Evolutionary conservation across 2,888 invertebrate genomes (phyloP), one percentile per base, ranked within the genome.

Genomic region (Drosophila fulvimacula): DNA sequence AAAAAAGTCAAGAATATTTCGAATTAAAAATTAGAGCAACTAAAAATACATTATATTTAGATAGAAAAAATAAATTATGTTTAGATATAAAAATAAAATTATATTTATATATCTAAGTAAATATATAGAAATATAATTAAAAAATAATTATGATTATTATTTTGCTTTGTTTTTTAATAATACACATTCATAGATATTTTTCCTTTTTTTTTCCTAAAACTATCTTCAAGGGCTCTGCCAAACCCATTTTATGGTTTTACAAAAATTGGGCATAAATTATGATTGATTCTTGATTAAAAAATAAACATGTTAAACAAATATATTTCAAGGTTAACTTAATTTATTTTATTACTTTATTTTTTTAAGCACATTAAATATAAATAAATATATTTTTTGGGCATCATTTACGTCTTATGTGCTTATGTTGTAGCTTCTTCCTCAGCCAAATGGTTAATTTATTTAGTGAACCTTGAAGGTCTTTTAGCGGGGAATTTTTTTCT

Each of bases 391-490:
- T 19, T 41, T n/a, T 5, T n/a, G 64, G 17, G 5, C 19, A 55
- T 51, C 60, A 55, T 55, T 77, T 59, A 53, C 53, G 56, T 11
- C 34, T 59, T 53, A 30, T 38, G 34, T 15, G 56, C 44, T 66
- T 55, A 67, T 19, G 56, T 41, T 34, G 10, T 15, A 6, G 27
- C 10, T 38, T 21, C 11, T 41, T 39, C 57, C 63, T 72, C 42
- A 24, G 41, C 30, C 58, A 63, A 59, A 68, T 79, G 63, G 60
- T 51, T 75, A 49, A 66, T 68, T 75, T 69, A 39, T 34, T 59
- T 76, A 61, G 72, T 69, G 65, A 69, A 44, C 72, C 65, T 63
- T 75, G 79, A 78, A 72, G 76, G 63, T 62, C 42, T 49, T 30
- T 51, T 13, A 19, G 48, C 15, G 44, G 46, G 46, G 34, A 11